These are phyloP conservation scores for Brienomyrus longianalis DNA, from an alignment of 2,113 vertebrate species.

Conservation along the genomic window DNA sequence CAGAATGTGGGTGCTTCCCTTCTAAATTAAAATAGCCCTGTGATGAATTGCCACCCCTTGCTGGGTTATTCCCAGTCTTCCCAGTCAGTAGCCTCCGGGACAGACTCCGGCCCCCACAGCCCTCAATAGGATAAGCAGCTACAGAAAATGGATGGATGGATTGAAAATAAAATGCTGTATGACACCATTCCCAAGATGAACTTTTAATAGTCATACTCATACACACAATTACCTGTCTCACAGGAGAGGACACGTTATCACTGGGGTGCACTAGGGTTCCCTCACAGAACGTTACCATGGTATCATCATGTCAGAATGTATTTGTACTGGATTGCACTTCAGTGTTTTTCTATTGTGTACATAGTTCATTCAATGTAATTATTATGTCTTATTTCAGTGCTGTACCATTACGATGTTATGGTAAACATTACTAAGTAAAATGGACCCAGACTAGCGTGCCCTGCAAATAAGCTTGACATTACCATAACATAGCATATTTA, in stretches of 20 bases:
- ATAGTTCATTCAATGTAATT: background rate
- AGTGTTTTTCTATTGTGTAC: background rate
- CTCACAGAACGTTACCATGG: background rate
- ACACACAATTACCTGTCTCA: background rate
- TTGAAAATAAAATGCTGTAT: background rate
- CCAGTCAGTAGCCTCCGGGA: background rate
- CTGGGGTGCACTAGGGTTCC: background rate
- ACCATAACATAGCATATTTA: background rate
- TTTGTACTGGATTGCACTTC: background rate
- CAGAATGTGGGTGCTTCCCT: constrained; percentile 15
- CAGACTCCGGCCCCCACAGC: background rate
- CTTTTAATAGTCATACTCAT: background rate
- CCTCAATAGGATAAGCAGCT: background rate
- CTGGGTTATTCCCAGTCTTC: background rate
- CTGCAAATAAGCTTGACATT: background rate
- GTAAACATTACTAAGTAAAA: background rate
- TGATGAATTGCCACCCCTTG: background rate
- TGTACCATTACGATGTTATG: background rate
- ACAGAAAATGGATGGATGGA: background rate
- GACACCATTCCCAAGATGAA: background rate
- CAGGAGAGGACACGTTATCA: background rate
- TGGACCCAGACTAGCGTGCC: no score
- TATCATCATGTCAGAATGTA: background rate
- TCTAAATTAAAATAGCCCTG: background rate
- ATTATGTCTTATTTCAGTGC: background rate